A percentile compares a stretch with the other conserved stretches of the same genome.
phyloP scores from a whole-genome alignment of 2,888 invertebrate species.

The Acleris sparsana region DNA sequence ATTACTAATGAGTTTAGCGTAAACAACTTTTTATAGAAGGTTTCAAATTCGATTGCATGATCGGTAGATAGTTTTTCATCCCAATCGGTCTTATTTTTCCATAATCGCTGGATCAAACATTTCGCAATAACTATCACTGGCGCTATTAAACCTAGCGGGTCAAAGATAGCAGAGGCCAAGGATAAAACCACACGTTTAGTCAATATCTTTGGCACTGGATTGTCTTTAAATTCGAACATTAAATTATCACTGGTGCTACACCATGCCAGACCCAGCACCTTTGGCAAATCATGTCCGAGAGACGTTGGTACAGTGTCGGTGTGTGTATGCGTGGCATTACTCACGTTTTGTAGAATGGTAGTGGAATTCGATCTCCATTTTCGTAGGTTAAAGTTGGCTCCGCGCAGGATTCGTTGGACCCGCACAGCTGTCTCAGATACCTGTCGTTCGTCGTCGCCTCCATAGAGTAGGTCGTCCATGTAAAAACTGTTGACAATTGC shows the following conservation, averaged over 20 bases:
- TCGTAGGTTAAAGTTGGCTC: constrained; percentile 10
- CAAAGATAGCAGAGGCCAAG: constrained; percentile 28
- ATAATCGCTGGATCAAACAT: too few relatives aligned
- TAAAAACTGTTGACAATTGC: background rate
- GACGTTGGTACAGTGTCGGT: background rate
- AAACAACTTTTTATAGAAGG: constrained; percentile 15
- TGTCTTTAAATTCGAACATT: constrained; percentile 3
- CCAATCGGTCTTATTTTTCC: too few relatives aligned
- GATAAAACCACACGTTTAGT: constrained; percentile 35
- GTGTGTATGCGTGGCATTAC: background rate
- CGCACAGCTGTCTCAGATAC: too few relatives aligned
- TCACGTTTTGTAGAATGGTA: background rate
- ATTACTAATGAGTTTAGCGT: constrained; percentile 8
- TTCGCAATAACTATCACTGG: constrained; percentile 27
- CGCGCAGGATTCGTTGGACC: too few relatives aligned
- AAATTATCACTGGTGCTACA: constrained; percentile 17
- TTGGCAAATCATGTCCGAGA: background rate
- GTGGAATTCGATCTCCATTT: constrained; percentile 35
- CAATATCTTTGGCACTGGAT: constrained; percentile 2
- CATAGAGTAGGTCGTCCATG: background rate
- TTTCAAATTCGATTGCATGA: constrained; percentile 17
- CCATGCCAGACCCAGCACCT: constrained; percentile 33
- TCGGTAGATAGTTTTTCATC: constrained; percentile 22
- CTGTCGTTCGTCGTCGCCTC: too few relatives aligned
- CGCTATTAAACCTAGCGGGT: constrained; percentile 32